phyloP scores from a whole-genome alignment of 2,888 invertebrate genomes.

The Tipula unca region DNA sequence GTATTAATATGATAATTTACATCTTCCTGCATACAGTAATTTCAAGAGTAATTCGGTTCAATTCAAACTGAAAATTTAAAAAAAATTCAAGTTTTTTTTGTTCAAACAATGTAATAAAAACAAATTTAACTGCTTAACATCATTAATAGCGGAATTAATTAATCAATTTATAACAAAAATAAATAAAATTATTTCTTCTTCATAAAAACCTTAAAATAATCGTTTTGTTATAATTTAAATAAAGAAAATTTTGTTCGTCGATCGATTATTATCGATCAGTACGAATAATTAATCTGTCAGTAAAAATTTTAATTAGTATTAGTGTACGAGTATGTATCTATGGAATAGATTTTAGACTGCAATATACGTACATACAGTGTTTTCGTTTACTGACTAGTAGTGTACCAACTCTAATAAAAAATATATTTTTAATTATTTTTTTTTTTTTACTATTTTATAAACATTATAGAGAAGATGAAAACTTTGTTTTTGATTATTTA shows the following conservation, averaged over 20 bases:
- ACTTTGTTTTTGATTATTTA: conserved; percentile 4
- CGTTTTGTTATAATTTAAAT: background rate
- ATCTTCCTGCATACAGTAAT: background rate
- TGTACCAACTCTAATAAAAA: background rate
- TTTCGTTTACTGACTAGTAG: background rate
- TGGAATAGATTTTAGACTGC: background rate
- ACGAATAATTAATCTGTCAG: background rate
- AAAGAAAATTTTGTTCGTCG: background rate
- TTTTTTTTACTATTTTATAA: conserved; percentile 9
- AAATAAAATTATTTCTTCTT: conserved; percentile 1
- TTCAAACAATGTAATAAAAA: background rate
- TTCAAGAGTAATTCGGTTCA: background rate
- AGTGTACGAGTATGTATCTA: background rate
- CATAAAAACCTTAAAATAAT: conserved; percentile 14
- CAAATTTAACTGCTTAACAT: conserved; percentile 8
- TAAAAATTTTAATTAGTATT: background rate
- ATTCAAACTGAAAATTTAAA: background rate
- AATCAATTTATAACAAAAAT: conserved; percentile 14
- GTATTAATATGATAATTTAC: background rate
- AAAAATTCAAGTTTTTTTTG: background rate
- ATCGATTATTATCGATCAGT: conserved; percentile 8
- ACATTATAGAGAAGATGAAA: background rate
- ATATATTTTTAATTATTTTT: conserved; percentile 10
- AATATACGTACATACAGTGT: background rate
- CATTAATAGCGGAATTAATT: conserved; percentile 14